phyloP scores from a whole-genome alignment of 2,113 vertebrate genomes.

The Ariopsis seemanni region DNA sequence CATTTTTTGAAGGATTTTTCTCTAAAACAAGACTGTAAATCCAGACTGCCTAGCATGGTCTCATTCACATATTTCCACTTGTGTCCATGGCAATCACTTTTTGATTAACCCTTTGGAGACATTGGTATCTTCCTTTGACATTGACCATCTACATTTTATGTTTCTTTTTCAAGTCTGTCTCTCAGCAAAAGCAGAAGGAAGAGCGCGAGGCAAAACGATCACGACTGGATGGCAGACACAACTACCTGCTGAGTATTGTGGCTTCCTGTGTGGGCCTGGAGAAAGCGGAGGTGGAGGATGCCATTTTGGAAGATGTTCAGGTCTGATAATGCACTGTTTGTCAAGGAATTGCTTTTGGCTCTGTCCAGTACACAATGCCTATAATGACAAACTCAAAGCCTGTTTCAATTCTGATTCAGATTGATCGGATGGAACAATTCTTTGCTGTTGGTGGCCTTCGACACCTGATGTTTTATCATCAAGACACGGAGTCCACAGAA shows the following conservation, averaged over 20 bases:
- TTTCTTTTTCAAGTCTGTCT: conserved; percentile 45
- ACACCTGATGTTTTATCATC: conserved; percentile 90
- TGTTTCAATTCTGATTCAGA: conserved; percentile 65
- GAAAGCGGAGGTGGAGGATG: conserved; percentile 86
- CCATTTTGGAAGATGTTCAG: conserved; percentile 88
- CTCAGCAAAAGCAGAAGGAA: conserved; percentile 90
- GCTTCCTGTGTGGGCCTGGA: conserved; percentile 83
- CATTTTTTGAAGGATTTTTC: neutral
- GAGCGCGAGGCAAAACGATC: conserved; percentile 88
- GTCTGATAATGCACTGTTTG: conserved; percentile 51
- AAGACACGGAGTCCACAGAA: conserved; percentile 78
- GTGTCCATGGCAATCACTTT: neutral
- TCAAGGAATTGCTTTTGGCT: neutral
- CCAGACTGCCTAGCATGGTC: neutral
- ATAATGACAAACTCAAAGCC: neutral
- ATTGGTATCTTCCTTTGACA: neutral
- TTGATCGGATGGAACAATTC: conserved; percentile 88
- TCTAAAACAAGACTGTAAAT: neutral
- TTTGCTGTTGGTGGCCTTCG: conserved; percentile 78
- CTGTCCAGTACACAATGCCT: neutral
- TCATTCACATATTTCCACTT: neutral
- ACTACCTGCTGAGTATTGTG: conserved; percentile 82
- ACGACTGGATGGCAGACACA: conserved; percentile 83
- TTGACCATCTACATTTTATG: neutral
- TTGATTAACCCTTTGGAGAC: neutral